These are phyloP conservation scores for Agelastica alni DNA, from an alignment of 2,888 invertebrate genomes.

Conservation along the genomic window DNA sequence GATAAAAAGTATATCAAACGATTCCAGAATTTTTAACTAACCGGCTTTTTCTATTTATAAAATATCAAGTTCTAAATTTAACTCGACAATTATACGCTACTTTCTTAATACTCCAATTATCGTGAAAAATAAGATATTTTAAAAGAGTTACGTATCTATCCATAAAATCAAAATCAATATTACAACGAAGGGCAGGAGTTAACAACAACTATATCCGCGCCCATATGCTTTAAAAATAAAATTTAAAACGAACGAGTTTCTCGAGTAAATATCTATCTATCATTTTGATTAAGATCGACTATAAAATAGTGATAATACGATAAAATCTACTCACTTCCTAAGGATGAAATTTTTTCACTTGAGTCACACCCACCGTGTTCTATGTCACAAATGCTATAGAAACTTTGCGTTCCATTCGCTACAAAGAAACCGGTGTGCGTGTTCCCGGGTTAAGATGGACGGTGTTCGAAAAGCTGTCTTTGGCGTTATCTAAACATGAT, in stretches of 20 bases:
- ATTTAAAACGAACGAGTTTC: too few relatives aligned
- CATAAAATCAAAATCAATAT: not conserved
- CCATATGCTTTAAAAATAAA: too few relatives aligned
- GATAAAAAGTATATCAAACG: too few relatives aligned
- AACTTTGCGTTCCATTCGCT: conserved; percentile 2
- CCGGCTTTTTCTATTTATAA: conserved; percentile 9
- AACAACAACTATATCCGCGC: not conserved
- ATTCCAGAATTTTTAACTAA: too few relatives aligned
- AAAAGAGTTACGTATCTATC: too few relatives aligned
- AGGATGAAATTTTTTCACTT: not conserved
- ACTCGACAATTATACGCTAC: too few relatives aligned
- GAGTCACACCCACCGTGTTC: conserved; percentile 28
- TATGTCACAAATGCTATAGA: conserved; percentile 22
- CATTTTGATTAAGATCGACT: not conserved
- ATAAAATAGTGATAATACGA: not conserved
- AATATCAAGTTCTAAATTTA: conserved; percentile 2
- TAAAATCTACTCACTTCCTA: conserved; percentile 9
- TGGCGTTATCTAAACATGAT: not conserved
- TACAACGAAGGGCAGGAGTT: not conserved
- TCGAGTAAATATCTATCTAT: too few relatives aligned
- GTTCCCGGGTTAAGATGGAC: too few relatives aligned
- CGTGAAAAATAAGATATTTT: too few relatives aligned
- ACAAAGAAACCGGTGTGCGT: too few relatives aligned
- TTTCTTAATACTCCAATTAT: too few relatives aligned
- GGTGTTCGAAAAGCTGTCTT: not conserved